These are phyloP conservation scores for Rhizomys pruinosus DNA, from an alignment of 2,113 vertebrate genomes.

Conservation along the genomic window DNA sequence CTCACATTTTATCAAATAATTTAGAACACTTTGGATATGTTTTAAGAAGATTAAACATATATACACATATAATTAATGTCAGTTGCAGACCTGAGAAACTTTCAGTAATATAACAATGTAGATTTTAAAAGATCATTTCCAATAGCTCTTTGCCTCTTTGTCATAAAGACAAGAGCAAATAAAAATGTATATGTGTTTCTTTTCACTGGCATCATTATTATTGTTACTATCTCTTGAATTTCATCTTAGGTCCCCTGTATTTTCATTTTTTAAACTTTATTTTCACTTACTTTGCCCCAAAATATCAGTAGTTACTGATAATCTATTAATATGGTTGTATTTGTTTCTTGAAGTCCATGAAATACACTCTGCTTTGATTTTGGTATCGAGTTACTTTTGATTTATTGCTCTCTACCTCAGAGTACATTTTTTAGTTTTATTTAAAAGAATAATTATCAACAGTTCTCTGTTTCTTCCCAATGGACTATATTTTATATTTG, in stretches of 20 bases:
- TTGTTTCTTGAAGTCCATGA: conserved; percentile 5
- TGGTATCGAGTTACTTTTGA: background rate
- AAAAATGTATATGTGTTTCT: background rate
- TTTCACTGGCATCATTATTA: background rate
- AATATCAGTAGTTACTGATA: background rate
- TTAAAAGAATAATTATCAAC: conserved; percentile 55
- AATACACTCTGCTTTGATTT: conserved; percentile 25
- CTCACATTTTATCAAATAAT: background rate
- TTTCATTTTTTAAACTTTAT: background rate
- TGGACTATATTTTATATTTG: conserved; percentile 46
- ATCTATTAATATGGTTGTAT: background rate
- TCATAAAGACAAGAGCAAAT: background rate
- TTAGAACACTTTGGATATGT: background rate
- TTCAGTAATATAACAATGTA: background rate
- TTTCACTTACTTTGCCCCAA: background rate
- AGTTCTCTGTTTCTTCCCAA: conserved; percentile 55
- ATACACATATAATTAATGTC: background rate
- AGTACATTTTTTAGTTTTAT: conserved; percentile 23
- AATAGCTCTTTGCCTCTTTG: background rate
- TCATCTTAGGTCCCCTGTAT: background rate
- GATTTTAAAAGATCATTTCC: background rate
- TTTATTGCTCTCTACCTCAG: conserved; percentile 35
- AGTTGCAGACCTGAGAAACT: background rate
- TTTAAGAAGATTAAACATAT: background rate
- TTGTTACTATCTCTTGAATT: background rate